These are phyloP conservation scores for Villa cingulata DNA, from an alignment of 2,888 invertebrate species.

Conservation along the genomic window DNA sequence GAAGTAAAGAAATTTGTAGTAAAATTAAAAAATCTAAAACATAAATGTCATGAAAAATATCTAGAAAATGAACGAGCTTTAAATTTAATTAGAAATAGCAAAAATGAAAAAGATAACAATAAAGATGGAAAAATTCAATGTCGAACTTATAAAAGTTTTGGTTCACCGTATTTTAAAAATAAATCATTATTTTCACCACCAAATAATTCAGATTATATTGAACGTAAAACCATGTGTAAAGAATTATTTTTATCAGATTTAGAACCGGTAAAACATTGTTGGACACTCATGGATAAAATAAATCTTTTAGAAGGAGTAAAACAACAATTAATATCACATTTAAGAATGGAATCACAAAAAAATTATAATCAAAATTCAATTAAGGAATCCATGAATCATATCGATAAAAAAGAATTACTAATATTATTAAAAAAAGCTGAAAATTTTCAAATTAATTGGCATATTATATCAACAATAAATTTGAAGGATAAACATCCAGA, in stretches of 20 bases:
- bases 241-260: slow-evolving; percentile 37
- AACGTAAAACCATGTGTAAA: slow-evolving; percentile 27
- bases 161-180: slow-evolving; percentile 57
- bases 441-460: slow-evolving; percentile 30
- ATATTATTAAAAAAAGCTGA: slow-evolving; percentile 15
- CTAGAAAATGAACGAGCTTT: slow-evolving; percentile 18
- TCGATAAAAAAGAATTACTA: slow-evolving; percentile 8
- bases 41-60: slow-evolving; percentile 20
- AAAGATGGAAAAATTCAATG: slow-evolving; percentile 3
- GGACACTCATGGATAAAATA: slow-evolving; percentile 46
- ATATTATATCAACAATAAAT: slow-evolving; percentile 24
- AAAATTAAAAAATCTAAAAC: slow-evolving; percentile 18
- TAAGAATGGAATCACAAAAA: slow-evolving; percentile 3
- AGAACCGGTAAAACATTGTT: slow-evolving; percentile 34
- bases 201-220: slow-evolving; percentile 46
- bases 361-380: slow-evolving; percentile 7
- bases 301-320: slow-evolving; percentile 39
- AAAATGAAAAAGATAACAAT: not conserved
- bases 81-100: not conserved
- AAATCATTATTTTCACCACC: slow-evolving; percentile 40
- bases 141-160: slow-evolving; percentile 34
- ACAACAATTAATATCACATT: slow-evolving; percentile 25
- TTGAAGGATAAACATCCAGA: slow-evolving; percentile 44
- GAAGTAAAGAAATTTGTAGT: slow-evolving; percentile 19
- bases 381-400: not conserved